These are phyloP conservation scores for Amphipoea lucens DNA, from an alignment of 2,888 invertebrate genomes.

Conservation along the genomic window DNA sequence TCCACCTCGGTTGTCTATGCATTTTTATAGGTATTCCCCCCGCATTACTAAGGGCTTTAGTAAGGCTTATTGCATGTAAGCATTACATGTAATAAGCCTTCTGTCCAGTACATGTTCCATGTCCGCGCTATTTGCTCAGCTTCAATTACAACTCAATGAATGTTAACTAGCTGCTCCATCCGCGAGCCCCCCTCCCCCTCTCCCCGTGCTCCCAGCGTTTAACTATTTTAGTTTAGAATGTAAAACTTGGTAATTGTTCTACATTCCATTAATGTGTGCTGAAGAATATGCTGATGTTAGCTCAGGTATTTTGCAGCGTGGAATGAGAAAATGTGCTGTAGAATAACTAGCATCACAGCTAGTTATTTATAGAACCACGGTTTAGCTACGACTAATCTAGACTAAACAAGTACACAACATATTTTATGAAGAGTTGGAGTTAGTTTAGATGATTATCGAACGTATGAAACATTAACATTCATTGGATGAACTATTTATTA, in stretches of 20 bases:
- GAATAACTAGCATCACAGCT: neutral
- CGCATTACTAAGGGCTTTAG: neutral
- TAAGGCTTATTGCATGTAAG: too few species aligned
- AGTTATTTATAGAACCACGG: neutral
- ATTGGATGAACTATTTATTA: too few species aligned
- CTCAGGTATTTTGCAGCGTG: neutral
- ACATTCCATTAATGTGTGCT: constrained; percentile 16
- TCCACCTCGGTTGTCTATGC: too few species aligned
- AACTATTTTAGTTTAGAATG: constrained; percentile 52
- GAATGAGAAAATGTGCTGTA: constrained; percentile 12
- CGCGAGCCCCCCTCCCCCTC: neutral
- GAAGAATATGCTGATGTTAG: constrained; percentile 5
- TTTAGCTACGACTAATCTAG: neutral
- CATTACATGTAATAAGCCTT: neutral
- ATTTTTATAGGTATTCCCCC: neutral
- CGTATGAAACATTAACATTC: too few species aligned
- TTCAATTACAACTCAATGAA: constrained; percentile 58
- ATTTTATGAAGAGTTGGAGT: neutral
- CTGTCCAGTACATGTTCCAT: neutral
- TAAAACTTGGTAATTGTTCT: constrained; percentile 38
- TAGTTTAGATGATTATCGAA: neutral
- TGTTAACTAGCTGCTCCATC: constrained; percentile 35
- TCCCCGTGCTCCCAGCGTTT: neutral
- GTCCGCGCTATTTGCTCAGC: constrained; percentile 5
- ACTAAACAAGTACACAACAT: neutral